Conservation (phyloP, 2,113 vertebrate species). For the Microcebus jonahi region DNA sequence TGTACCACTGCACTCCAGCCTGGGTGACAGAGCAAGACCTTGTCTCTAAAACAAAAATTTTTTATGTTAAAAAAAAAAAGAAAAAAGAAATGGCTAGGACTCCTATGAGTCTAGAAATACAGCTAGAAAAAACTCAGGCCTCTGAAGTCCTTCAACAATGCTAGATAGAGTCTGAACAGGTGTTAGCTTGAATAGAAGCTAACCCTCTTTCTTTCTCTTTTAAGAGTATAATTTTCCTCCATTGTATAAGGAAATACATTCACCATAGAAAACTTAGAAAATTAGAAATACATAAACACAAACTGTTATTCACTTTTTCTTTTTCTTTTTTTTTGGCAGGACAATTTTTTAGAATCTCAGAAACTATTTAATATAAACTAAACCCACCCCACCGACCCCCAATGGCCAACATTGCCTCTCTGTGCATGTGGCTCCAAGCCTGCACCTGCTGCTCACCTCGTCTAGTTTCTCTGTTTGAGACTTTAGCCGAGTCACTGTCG, state of each 20-base stretch:
- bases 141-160: neutral
- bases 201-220: neutral
- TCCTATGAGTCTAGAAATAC: too few species aligned
- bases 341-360: neutral
- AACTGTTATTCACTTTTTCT: neutral
- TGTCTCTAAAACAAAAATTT: too few species aligned
- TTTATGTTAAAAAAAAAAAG: too few species aligned
- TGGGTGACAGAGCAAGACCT: too few species aligned
- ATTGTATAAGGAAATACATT: neutral
- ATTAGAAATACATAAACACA: neutral
- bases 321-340: neutral
- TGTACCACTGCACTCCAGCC: too few species aligned
- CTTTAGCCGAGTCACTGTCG: conserved; percentile 90
- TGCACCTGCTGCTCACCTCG: conserved; percentile 86
- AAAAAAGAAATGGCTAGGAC: too few species aligned
- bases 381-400: neutral
- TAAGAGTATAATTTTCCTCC: neutral
- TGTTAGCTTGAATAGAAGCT: neutral
- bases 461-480: conserved; percentile 95
- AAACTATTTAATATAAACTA: neutral
- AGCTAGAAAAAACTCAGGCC: neutral
- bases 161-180: neutral
- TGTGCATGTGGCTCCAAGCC: rapidly evolving
- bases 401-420: neutral
- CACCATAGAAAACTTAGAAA: neutral